Evolutionary conservation across 2,888 invertebrate genomes (phyloP).

Genomic region (Cryptosula pallasiana): DNA sequence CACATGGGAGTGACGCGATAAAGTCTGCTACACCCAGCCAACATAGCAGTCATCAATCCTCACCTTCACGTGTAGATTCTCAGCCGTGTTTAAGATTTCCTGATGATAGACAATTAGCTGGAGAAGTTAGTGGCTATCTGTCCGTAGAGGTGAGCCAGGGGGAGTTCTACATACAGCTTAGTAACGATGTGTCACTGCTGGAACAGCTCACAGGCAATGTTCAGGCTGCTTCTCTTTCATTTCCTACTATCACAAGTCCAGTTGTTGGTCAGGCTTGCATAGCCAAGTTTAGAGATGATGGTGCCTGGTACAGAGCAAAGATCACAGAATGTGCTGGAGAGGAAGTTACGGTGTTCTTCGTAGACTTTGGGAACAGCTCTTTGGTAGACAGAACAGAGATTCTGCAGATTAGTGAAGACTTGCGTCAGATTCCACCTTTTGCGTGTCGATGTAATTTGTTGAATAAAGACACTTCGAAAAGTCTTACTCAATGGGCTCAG

Average conservation of each 20-base stretch:
- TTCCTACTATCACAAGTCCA: slow-evolving; percentile 26
- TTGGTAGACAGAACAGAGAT: slow-evolving; percentile 57
- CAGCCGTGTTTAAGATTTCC: background rate
- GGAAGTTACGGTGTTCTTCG: slow-evolving; percentile 58
- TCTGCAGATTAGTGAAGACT: slow-evolving; percentile 55
- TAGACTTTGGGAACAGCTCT: slow-evolving; percentile 61
- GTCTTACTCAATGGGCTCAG: slow-evolving; percentile 8
- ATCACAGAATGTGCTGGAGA: slow-evolving; percentile 51
- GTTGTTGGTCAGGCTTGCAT: slow-evolving; percentile 33
- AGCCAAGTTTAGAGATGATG: slow-evolving; percentile 38
- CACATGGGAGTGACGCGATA: too few relatives aligned
- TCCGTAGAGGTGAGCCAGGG: slow-evolving; percentile 3
- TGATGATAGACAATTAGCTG: background rate
- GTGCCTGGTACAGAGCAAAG: slow-evolving; percentile 40
- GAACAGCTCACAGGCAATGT: background rate
- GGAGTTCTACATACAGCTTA: slow-evolving; percentile 15
- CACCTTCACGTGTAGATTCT: background rate
- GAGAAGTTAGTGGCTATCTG: slow-evolving; percentile 5
- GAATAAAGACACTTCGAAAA: slow-evolving; percentile 15
- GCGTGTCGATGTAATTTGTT: slow-evolving; percentile 32
- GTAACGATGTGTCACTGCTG: background rate
- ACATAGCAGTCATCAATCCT: background rate
- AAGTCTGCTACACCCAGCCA: too few relatives aligned
- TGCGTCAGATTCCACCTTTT: slow-evolving; percentile 40
- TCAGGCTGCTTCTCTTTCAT: background rate